Conservation (phyloP, 2,113 vertebrate species). For the Triplophysa siluroides region DNA sequence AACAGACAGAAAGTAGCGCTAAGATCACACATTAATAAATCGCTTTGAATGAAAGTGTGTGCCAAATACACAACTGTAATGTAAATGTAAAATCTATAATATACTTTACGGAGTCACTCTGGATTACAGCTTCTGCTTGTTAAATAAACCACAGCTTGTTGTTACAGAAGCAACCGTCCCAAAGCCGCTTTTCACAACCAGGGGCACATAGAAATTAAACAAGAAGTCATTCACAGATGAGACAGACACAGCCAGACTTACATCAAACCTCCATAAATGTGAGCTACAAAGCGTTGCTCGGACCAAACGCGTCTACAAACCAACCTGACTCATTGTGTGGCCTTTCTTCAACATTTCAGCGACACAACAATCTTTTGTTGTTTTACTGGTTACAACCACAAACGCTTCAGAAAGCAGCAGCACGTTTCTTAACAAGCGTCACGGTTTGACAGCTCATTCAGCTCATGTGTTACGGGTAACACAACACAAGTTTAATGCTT, state of each 20-base stretch:
- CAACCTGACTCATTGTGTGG: background rate
- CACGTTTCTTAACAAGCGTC: no score
- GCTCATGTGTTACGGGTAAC: background rate
- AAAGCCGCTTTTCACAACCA: background rate
- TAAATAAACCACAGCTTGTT: background rate
- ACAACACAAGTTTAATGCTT: background rate
- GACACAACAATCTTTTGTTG: background rate
- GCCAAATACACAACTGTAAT: no score
- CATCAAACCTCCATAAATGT: slow-evolving; percentile 1
- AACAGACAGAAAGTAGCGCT: no score
- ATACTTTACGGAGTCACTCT: no score
- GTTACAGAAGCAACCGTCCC: background rate
- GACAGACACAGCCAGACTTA: background rate
- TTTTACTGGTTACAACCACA: background rate
- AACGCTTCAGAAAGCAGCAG: background rate
- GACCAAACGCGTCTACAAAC: slow-evolving; percentile 6
- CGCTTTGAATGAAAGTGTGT: no score
- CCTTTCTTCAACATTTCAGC: background rate
- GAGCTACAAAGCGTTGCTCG: background rate
- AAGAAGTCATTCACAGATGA: slow-evolving; percentile 7
- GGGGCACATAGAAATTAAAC: background rate
- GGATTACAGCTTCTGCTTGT: no score
- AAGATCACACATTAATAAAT: no score
- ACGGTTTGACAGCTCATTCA: no score
- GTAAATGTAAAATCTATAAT: no score